Evolutionary conservation across 2,113 vertebrate species (phyloP).

Genomic region (Triplophysa rosa): DNA sequence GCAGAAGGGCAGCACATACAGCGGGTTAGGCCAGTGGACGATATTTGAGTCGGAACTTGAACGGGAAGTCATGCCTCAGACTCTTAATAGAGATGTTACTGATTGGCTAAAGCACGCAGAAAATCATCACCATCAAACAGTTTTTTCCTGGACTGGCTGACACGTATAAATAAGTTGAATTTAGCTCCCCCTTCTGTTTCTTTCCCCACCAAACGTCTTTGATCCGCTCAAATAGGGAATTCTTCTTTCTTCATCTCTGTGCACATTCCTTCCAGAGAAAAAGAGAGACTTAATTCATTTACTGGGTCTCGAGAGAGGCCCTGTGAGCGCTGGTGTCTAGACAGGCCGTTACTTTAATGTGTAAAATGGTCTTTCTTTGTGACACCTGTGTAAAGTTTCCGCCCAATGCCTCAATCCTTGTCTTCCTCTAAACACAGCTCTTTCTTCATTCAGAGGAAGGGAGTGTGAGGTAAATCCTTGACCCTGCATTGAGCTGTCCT

Average conservation of each 20-base stretch:
- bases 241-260: slow-evolving; percentile 18
- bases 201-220: slow-evolving; percentile 23
- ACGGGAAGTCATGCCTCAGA: slow-evolving; percentile 15
- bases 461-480: slow-evolving; percentile 63
- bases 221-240: slow-evolving; percentile 9
- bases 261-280: slow-evolving; percentile 40
- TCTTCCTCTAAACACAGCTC: slow-evolving; percentile 59
- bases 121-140: neutral
- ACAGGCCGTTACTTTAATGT: slow-evolving; percentile 67
- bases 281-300: slow-evolving; percentile 59
- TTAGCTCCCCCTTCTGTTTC: slow-evolving; percentile 44
- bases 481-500: slow-evolving; percentile 70
- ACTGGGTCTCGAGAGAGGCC: slow-evolving; percentile 51
- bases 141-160: neutral
- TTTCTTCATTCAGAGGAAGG: slow-evolving; percentile 46
- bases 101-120: neutral
- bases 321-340: slow-evolving; percentile 59
- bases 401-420: slow-evolving; percentile 1
- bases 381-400: slow-evolving; percentile 61
- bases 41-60: slow-evolving; percentile 63
- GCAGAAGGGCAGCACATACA: slow-evolving; percentile 61
- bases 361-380: slow-evolving; percentile 67
- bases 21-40: slow-evolving; percentile 66
- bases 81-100: neutral
- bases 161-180: slow-evolving; percentile 12